These are phyloP conservation scores for Tetramorium simillimum DNA, from an alignment of 1,140 invertebrate species.

Conservation along the genomic window DNA sequence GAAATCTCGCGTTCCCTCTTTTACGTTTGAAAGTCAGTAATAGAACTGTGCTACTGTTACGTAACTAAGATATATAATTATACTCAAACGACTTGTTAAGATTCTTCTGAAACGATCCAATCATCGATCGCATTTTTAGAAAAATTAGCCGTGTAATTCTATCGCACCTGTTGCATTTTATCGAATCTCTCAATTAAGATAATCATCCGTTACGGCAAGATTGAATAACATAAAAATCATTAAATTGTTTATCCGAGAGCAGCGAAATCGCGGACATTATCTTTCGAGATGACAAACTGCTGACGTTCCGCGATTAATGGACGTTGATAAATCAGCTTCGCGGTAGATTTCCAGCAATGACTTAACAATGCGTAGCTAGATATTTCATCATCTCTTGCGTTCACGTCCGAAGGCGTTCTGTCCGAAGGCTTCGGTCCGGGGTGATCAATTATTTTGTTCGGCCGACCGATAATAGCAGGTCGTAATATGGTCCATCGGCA, in stretches of 20 bases:
- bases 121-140: background rate
- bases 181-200: background rate
- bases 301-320: constrained; percentile 9
- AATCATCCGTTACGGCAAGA: background rate
- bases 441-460: constrained; percentile 63
- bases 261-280: background rate
- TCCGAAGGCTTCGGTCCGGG: background rate
- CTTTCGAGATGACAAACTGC: constrained; percentile 9
- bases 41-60: background rate
- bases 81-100: background rate
- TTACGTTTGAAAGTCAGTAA: background rate
- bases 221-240: background rate
- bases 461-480: constrained; percentile 64
- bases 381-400: constrained; percentile 24
- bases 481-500: constrained; percentile 63
- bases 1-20: background rate
- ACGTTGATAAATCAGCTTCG: background rate
- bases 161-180: constrained; percentile 22
- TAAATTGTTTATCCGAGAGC: background rate
- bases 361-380: constrained; percentile 19
- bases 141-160: background rate
- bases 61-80: background rate
- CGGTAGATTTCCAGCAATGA: constrained; percentile 15
- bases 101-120: background rate
- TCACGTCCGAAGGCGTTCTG: constrained; percentile 6